Percentiles rank a stretch among this genome's conserved stretches.
Conservation (phyloP, 2,113 vertebrate species). For the Zosterops hypoxanthus region DNA sequence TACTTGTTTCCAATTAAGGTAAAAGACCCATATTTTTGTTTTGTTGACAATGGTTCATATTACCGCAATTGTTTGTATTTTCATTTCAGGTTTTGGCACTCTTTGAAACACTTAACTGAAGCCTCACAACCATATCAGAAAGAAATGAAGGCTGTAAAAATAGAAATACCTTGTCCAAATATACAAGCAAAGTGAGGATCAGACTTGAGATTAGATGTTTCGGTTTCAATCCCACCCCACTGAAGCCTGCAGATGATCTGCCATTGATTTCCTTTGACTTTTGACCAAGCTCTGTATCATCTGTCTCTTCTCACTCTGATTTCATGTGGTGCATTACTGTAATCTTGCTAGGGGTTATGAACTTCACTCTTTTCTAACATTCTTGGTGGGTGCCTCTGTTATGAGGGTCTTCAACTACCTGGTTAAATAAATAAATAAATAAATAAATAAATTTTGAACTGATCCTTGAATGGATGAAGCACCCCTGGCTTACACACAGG, state of each 20-base stretch:
- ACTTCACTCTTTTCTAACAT: neutral
- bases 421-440: neutral
- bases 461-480: neutral
- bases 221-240: neutral
- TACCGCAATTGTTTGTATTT: neutral
- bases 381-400: neutral
- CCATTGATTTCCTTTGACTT: slow-evolving; percentile 13
- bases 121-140: neutral
- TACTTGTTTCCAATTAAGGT: slow-evolving; percentile 10
- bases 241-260: neutral
- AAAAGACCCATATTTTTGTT: neutral
- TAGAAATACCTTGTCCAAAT: neutral
- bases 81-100: neutral
- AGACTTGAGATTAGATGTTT: neutral
- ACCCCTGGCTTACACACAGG: neutral
- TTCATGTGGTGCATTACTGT: neutral
- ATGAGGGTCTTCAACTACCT: neutral
- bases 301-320: neutral
- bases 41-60: neutral
- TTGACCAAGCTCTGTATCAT: neutral
- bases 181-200: neutral
- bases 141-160: neutral
- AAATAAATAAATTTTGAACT: neutral
- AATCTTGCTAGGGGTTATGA: neutral
- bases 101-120: neutral